These are phyloP conservation scores for Atrina japonica DNA, from an alignment of 2,888 invertebrate species.

Conservation along the genomic window DNA sequence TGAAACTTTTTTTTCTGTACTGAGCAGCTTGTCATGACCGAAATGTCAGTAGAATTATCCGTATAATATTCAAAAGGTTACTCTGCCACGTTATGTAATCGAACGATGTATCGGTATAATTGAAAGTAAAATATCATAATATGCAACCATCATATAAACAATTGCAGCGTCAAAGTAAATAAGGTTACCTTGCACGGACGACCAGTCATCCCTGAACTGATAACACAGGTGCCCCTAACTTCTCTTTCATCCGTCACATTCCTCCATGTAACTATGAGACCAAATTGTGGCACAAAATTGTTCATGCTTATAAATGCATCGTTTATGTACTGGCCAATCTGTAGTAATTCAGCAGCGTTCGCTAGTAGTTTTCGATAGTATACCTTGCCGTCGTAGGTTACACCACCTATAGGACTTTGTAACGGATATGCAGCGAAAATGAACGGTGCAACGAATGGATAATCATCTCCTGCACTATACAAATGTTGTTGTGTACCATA, in stretches of 20 bases:
- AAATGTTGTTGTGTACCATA: neutral
- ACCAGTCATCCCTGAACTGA: too few relatives aligned
- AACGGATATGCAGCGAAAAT: conserved; percentile 21
- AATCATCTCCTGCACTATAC: conserved; percentile 11
- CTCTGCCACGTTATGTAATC: too few relatives aligned
- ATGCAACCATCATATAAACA: too few relatives aligned
- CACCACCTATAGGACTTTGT: neutral
- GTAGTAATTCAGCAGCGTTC: conserved; percentile 14
- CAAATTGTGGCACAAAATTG: conserved; percentile 94
- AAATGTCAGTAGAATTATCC: too few relatives aligned
- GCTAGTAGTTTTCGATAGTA: conserved; percentile 30
- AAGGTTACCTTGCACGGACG: too few relatives aligned
- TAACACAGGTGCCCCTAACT: too few relatives aligned
- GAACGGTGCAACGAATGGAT: conserved; percentile 37
- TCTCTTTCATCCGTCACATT: conserved; percentile 92
- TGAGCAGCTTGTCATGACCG: too few relatives aligned
- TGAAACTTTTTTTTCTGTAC: too few relatives aligned
- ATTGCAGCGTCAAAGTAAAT: too few relatives aligned
- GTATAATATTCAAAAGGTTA: too few relatives aligned
- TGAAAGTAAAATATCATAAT: too few relatives aligned
- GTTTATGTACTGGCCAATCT: conserved; percentile 51
- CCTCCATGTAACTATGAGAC: conserved; percentile 95
- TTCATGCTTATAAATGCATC: conserved; percentile 94
- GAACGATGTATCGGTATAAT: too few relatives aligned
- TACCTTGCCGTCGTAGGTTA: conserved; percentile 38